phyloP scores from a whole-genome alignment of 2,888 invertebrate genomes.

The Tenodera sinensis region DNA sequence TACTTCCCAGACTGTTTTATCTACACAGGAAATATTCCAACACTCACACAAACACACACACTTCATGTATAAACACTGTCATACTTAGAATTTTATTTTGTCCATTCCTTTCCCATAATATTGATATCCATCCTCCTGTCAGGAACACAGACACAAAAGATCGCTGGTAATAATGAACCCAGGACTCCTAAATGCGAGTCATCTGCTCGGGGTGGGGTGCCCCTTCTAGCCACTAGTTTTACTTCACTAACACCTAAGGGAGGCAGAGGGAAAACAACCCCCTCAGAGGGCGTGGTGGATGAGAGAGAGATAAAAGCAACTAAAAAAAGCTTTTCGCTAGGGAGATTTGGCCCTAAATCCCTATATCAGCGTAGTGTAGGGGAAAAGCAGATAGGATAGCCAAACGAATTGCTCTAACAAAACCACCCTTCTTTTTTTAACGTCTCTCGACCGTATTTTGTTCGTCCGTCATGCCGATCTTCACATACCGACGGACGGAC shows the following conservation, averaged over 20 bases:
- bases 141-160: too few species aligned
- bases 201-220: too few species aligned
- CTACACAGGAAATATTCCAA: too few species aligned
- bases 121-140: too few species aligned
- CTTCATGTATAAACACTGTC: too few species aligned
- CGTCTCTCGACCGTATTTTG: not conserved
- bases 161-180: too few species aligned
- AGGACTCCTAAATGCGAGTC: too few species aligned
- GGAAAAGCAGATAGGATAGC: not conserved
- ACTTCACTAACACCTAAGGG: not conserved
- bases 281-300: too few species aligned
- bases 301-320: not conserved
- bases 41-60: too few species aligned
- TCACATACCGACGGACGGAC: not conserved
- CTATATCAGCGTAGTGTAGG: not conserved
- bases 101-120: too few species aligned
- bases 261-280: not conserved
- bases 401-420: conserved; percentile 13
- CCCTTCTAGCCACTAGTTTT: not conserved
- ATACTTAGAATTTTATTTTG: too few species aligned
- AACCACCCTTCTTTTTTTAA: not conserved
- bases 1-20: too few species aligned
- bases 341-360: conserved; percentile 10
- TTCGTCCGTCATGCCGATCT: not conserved
- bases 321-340: not conserved